phyloP scores from a whole-genome alignment of 2,888 invertebrate genomes.

The Scelioninae gen. 2 region DNA sequence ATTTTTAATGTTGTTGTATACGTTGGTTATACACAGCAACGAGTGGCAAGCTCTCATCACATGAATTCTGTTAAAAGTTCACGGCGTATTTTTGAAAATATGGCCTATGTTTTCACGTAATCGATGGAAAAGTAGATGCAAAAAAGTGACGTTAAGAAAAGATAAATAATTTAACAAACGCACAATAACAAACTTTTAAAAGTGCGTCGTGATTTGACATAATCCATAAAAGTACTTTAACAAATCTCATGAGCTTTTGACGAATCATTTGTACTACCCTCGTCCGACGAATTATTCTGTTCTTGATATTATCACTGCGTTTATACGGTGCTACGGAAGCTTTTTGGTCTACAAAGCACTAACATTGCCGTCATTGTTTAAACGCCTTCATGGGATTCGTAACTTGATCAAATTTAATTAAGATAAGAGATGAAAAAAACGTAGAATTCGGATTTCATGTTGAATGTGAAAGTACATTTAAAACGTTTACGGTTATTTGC shows the following conservation, averaged over 20 bases:
- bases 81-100: slow-evolving; percentile 16
- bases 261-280: slow-evolving; percentile 57
- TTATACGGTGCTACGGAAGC: slow-evolving; percentile 68
- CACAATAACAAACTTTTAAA: slow-evolving; percentile 14
- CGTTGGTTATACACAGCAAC: slow-evolving; percentile 37
- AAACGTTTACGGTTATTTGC: no score
- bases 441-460: no score
- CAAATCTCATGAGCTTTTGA: slow-evolving; percentile 59
- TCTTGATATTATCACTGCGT: slow-evolving; percentile 63
- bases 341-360: slow-evolving; percentile 70
- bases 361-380: slow-evolving; percentile 64
- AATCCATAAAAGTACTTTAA: slow-evolving; percentile 40
- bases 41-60: slow-evolving; percentile 44
- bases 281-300: slow-evolving; percentile 60
- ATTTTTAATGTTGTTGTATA: slow-evolving; percentile 14
- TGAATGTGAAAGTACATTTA: no score
- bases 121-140: background rate
- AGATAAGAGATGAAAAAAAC: background rate
- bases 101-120: slow-evolving; percentile 1
- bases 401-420: slow-evolving; percentile 14
- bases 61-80: slow-evolving; percentile 28
- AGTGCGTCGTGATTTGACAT: slow-evolving; percentile 40
- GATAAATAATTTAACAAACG: no score
- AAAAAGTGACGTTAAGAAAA: no score
- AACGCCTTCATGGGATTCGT: slow-evolving; percentile 21